Evolutionary conservation across 2,888 invertebrate species (phyloP).

Genomic region (Melinaea menophilus): DNA sequence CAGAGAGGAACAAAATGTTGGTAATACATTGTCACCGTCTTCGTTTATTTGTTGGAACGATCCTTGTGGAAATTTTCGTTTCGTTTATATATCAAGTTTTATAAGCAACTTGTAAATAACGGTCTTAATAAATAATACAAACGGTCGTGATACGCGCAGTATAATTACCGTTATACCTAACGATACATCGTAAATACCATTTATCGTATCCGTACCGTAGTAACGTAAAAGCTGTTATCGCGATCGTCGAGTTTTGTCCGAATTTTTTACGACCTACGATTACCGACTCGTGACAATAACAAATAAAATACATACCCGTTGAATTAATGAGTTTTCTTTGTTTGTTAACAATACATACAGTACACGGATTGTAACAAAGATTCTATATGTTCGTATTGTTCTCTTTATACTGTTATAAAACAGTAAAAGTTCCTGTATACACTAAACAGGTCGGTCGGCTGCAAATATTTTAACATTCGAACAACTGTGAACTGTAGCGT

Average conservation of each 20-base stretch:
- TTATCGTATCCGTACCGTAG: conserved; percentile 31
- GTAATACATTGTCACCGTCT: conserved; percentile 3
- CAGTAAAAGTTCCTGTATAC: too few relatives aligned
- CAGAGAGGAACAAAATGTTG: conserved; percentile 7
- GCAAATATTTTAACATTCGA: too few relatives aligned
- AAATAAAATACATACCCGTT: conserved; percentile 25
- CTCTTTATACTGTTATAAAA: too few relatives aligned
- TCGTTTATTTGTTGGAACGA: not conserved
- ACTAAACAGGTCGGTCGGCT: too few relatives aligned
- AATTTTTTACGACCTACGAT: conserved; percentile 29
- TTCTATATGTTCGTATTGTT: too few relatives aligned
- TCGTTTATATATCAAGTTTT: too few relatives aligned
- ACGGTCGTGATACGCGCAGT: too few relatives aligned
- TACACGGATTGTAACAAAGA: too few relatives aligned
- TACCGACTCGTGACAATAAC: conserved; percentile 26
- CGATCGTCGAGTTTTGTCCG: conserved; percentile 30
- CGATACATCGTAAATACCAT: conserved; percentile 27
- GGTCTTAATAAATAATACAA: not conserved
- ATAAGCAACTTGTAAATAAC: not conserved
- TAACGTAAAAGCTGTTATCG: conserved; percentile 29
- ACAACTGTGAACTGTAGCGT: too few relatives aligned
- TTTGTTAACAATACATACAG: not conserved
- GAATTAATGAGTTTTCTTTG: conserved; percentile 20
- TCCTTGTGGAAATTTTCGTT: not conserved
- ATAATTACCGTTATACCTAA: conserved; percentile 2